Conservation (phyloP, 2,113 vertebrate genomes). For the Cynopterus brachyotis region DNA sequence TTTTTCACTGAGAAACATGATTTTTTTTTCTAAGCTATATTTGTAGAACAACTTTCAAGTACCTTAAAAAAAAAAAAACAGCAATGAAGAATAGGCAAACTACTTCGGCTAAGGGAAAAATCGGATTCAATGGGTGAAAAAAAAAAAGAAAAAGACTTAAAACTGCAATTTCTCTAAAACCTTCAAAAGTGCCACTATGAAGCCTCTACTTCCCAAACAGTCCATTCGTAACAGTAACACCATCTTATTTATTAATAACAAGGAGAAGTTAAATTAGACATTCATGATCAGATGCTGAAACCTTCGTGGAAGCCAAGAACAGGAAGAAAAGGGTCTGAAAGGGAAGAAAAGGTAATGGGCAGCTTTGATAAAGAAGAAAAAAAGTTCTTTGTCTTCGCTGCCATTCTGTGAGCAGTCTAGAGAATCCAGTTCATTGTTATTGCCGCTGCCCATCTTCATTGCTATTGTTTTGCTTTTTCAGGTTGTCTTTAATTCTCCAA, state of each 20-base stretch:
- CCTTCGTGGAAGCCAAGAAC: background rate
- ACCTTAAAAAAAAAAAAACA: conserved; percentile 42
- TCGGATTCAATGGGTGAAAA: conserved; percentile 15
- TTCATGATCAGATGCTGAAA: conserved; percentile 40
- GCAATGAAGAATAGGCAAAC: conserved; percentile 54
- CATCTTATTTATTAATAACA: conserved; percentile 54
- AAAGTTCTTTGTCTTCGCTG: conserved; percentile 53
- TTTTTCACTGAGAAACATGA: conserved; percentile 58
- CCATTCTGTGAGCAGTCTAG: background rate
- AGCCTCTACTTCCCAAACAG: conserved; percentile 38
- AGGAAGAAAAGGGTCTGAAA: conserved; percentile 38
- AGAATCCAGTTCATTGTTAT: background rate
- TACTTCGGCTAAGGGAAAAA: conserved; percentile 34
- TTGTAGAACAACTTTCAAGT: conserved; percentile 66
- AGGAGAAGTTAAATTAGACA: conserved; percentile 38
- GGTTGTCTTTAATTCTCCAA: conserved; percentile 48
- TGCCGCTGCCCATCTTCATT: background rate
- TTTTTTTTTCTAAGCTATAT: conserved; percentile 46
- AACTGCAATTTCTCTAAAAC: conserved; percentile 58
- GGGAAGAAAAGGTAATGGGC: conserved; percentile 12
- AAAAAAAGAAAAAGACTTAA: background rate
- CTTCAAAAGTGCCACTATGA: conserved; percentile 24
- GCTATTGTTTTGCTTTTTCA: background rate
- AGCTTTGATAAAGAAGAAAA: background rate
- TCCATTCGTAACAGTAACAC: conserved; percentile 32